A percentile compares a stretch with the other conserved stretches of the same genome.
phyloP scores from a whole-genome alignment of 2,888 invertebrate genomes.

The Ischnus inquisitorius region DNA sequence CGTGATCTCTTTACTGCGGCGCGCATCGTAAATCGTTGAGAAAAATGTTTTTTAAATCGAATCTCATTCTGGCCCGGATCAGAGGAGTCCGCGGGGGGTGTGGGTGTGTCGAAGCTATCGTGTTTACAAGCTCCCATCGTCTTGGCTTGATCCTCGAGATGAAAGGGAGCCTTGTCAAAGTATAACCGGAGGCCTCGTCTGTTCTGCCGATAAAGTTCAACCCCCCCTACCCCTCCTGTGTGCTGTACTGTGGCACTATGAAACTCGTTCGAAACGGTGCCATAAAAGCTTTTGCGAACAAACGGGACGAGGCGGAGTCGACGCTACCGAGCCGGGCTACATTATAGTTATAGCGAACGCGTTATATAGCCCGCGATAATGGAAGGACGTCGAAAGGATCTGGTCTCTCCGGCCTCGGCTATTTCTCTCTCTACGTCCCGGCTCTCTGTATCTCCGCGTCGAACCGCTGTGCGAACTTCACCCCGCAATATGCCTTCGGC shows the following conservation, averaged over 20 bases:
- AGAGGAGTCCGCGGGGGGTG: not conserved
- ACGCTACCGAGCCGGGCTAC: not conserved
- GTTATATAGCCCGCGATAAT: constrained; percentile 55
- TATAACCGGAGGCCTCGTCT: constrained; percentile 42
- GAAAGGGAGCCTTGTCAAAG: constrained; percentile 51
- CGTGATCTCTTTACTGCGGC: not conserved
- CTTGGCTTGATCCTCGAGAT: constrained; percentile 49
- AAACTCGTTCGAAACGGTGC: constrained; percentile 48
- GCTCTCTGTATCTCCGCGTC: constrained; percentile 1
- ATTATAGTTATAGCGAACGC: constrained; percentile 2
- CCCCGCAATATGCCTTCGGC: constrained; percentile 31
- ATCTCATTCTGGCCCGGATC: not conserved
- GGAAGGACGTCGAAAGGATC: constrained; percentile 59
- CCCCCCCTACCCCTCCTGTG: no score
- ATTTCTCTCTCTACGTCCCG: constrained; percentile 19
- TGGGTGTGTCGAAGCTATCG: constrained; percentile 18
- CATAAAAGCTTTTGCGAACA: constrained; percentile 53
- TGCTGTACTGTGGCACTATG: constrained; percentile 24
- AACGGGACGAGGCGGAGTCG: constrained; percentile 30
- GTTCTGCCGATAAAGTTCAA: constrained; percentile 45
- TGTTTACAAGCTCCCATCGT: constrained; percentile 47
- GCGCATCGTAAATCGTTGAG: not conserved
- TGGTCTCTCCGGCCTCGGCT: constrained; percentile 31
- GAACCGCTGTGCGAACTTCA: constrained; percentile 20
- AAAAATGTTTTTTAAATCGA: constrained; percentile 13